Evolutionary conservation across 1,140 invertebrate genomes (phyloP), one percentile per base, ranked within the genome.

Genomic region (Dolichoris vasculosae): DNA sequence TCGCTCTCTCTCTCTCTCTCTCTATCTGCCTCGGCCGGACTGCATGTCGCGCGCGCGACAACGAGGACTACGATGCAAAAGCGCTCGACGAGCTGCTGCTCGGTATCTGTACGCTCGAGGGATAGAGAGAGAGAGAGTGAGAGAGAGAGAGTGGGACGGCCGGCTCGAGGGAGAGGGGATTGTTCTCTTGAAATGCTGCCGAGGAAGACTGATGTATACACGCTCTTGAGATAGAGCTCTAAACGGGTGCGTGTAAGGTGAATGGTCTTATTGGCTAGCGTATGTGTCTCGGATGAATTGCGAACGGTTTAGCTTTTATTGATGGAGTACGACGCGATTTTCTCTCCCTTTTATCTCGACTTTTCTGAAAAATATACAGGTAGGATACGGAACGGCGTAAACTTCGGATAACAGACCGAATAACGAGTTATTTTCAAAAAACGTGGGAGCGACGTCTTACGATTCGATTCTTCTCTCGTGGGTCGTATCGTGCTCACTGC

Each of bases 191-290:
- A 73, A 43, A 73, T n/a, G 69, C 69, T 73, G 38, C 69, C 40
- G 38, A 73, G 69, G 40, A 73, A 73, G 69, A 73, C 6, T 73
- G 69, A 73, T 73, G 69, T 43, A 43, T 43, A 73, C 69, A 43
- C 69, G 69, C 69, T 43, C 69, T 40, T 11, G 69, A 73, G 69
- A 73, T 73, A 73, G 69, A n/a, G 69, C 69, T 43, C 69, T 73
- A 73, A 73, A 73, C 69, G 69, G 69, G 69, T 73, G 69, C 69
- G 69, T 73, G 69, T 73, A 73, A 73, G 38, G 69, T n/a, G 69
- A 73, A 73, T 73, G 40, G 69, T 43, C 69, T 73, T 73, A 73
- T 73, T 73, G 69, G 69, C 69, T 20, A n/a, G 20, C 38, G 69
- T 40, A 43, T 43, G 69, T 43, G 38, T 43, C 38, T 43, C 69